Evolutionary conservation across 37 sponge, comb jelly and placozoan genomes (phyloP), one percentile per base, ranked within the genome.

Genomic region (Theonella swinhoei): DNA sequence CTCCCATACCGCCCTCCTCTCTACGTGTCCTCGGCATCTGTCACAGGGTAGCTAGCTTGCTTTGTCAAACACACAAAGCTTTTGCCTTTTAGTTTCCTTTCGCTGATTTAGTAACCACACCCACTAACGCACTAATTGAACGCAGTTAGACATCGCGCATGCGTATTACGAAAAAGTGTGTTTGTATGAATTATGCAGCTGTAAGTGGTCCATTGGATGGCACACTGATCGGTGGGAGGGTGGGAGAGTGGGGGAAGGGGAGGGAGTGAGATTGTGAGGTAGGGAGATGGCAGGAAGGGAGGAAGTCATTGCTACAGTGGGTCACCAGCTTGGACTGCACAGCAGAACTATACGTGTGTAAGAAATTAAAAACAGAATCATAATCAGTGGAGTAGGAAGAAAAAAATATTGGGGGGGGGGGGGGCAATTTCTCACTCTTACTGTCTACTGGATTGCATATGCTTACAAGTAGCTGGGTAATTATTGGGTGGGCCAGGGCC

Each of bases 21-120:
- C 63, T 65, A 29, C 60, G 40, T 62, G 58, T 60, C 42, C 72
- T 82, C 25, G 63, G 41, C 32, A 34, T 39, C 30, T 65, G n/a
- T n/a, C n/a, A n/a, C n/a, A n/a, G n/a, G n/a, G n/a, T n/a, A n/a
- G n/a, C 30, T 65, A 65, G 66, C 66, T 47, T 14, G 54, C 11
- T 47, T 47, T 47, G 54, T 47, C 54, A 47, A 14, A 47, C 54
- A 38, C 25, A 54, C 14, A 4, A 65, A 25, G 25, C 59, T 33
- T 70, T 32, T 14, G 22, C 32, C 37, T 70, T 7, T 17, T 47
- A 7, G 54, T 14, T 47, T 7, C 14, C 54, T 47, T 14, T 47
- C 54, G 54, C 54, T 47, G 11, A 47, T n/a, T n/a, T n/a, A n/a
- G n/a, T 47, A 47, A 47, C 7, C 54, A 47, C 54, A 47, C 54